Evolutionary conservation across 92 coral and sea anemone species (phyloP), one percentile per base, ranked within the genome.

Genomic region (Parazoanthus swiftii): DNA sequence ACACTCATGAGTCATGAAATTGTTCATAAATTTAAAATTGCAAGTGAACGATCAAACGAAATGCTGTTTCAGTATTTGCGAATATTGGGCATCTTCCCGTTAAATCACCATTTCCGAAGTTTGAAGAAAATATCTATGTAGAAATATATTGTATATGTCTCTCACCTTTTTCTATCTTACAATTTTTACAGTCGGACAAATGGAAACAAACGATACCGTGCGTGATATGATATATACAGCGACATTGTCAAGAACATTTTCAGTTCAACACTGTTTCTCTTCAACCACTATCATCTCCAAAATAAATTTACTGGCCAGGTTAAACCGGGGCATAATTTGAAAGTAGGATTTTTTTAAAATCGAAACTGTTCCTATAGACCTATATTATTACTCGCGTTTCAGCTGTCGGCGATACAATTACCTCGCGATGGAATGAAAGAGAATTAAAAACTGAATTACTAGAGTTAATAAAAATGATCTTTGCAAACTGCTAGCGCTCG

Each of bases 11-110:
- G 23, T 70, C 25, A 20, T 18, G 70, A 7, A 63, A 63, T 48
- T 84, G 74, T 79, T 91, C 91, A 91, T 91, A 91, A 91, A 88
- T 91, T 91, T 48, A 48, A 48, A 91, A 91, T 89, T 82, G 93
- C 87, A 80, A 89, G 88, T 75, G 89, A 88, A 85, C 74, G 88
- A 85, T 88, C 93, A 91, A 91, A 91, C 90, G 80, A 88, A 89
- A 80, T 90, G 76, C 68, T 90, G 82, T 67, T 76, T 85, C 76
- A 87, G 37, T 79, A 26, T 80, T 70, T 84, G 56, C 65, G 79
- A 84, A 71, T 50, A 84, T 44, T 70, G 43, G 51, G 16, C 44
- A 48, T 44, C 67, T 82, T 70, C 75, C 76, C 67, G 39, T n/a
- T 18, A 63, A 71, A 82, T 82, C 86, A 71, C 75, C 73, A 48